Evolutionary conservation across 2,888 invertebrate species (phyloP), one percentile per base, ranked within the genome.

Genomic region (Didymodactylos carnosus): DNA sequence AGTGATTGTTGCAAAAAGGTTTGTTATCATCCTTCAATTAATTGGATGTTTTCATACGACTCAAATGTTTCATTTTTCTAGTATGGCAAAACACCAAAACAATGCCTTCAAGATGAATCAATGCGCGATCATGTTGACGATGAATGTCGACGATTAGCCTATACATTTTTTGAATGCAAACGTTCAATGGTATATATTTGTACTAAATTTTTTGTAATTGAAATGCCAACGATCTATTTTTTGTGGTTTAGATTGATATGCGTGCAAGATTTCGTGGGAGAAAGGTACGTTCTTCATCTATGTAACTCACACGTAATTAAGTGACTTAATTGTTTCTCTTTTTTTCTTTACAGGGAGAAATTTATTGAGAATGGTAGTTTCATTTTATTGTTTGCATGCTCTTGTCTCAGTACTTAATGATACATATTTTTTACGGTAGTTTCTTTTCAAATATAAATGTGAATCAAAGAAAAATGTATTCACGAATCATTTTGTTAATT

Each of bases 81-180:
- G 62, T 35, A 35, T 35, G 62, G 62, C 8, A 43, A 62, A 19
- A 43, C 71, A 39, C 75, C 75, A n/a, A 51, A 71, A 40, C 53
- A 75, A 53, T 75, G 75, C 39, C n/a, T 75, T 11, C 62, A 69
- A 19, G 49, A 75, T 51, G 69, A 71, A 14, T 62, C 72, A 69
- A 69, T 75, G 69, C 41, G 49, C 16, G 72, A 62, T 10, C 49
- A 40, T 46, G 75, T 75, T 10, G 49, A 46, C 11, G 75, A 75
- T 16, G 71, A 72, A 70, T 75, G 75, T 51, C 71, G 72, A 39
- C 27, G 49, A 29, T 70, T 75, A 41, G 69, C 75, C 6, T 71
- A 75, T 23, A 70, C 75, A 23, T 75, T 75, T 49, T 75, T 75
- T 39, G 75, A 75, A 40, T 75, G 75, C 40, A 75, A 75, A 70